Conservation (phyloP, 1,140 invertebrate genomes). For the Trachymyrmex cornetzi region DNA sequence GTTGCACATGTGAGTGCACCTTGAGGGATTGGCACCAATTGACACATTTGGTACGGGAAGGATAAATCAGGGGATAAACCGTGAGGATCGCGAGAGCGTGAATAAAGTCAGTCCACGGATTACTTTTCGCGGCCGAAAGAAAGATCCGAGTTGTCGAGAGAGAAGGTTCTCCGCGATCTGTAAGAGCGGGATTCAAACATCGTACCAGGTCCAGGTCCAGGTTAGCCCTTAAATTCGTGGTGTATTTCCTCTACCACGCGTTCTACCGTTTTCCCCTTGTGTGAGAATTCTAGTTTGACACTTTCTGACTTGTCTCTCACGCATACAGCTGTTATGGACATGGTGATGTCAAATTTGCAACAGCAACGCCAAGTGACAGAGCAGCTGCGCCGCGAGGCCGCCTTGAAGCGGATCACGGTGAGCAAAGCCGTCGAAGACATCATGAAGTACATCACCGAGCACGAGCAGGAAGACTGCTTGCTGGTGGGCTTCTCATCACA, state of each 20-base stretch:
- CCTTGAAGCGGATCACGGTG: constrained; percentile 94
- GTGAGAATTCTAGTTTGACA: background rate
- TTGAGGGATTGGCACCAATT: constrained; percentile 39
- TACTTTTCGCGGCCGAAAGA: background rate
- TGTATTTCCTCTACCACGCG: background rate
- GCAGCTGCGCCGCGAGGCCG: constrained; percentile 96
- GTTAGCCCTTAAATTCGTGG: constrained; percentile 26
- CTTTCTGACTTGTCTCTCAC: constrained; percentile 20
- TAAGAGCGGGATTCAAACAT: background rate
- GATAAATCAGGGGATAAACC: background rate
- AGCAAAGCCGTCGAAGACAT: constrained; percentile 97
- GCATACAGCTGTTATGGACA: constrained; percentile 90
- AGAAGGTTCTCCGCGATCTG: background rate
- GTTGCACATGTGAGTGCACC: background rate
- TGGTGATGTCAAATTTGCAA: constrained; percentile 96
- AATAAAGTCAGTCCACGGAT: background rate
- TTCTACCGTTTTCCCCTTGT: background rate
- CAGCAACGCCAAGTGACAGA: constrained; percentile 97
- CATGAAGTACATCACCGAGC: constrained; percentile 96
- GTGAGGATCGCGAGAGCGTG: background rate
- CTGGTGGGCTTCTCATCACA: constrained; percentile 98
- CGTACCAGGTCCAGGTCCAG: background rate
- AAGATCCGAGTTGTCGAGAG: background rate
- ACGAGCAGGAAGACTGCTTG: constrained; percentile 98
- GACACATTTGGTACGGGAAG: constrained; percentile 3